Conservation (phyloP, 1,140 invertebrate species). For the Papilio xuthus region DNA sequence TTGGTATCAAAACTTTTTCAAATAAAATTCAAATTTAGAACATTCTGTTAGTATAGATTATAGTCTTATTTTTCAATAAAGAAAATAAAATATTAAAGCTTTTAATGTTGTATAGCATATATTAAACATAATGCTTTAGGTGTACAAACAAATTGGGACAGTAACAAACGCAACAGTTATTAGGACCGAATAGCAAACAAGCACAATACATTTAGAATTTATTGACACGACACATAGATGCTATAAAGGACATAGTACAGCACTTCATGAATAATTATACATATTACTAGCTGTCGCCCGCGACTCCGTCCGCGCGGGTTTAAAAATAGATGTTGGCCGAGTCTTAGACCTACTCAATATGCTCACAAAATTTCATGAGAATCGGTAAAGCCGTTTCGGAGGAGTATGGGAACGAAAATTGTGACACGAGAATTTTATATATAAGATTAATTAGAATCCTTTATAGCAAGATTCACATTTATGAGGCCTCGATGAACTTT, state of each 20-base stretch:
- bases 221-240: constrained; percentile 22
- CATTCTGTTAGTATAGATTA: neutral
- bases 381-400: too few relatives aligned
- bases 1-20: constrained; percentile 43
- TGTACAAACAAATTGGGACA: constrained; percentile 49
- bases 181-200: neutral
- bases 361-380: too few relatives aligned
- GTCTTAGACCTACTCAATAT: too few relatives aligned
- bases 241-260: neutral
- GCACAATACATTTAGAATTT: neutral
- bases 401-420: too few relatives aligned
- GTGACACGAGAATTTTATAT: too few relatives aligned
- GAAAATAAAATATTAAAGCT: constrained; percentile 36
- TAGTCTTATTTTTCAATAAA: neutral
- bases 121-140: constrained; percentile 45
- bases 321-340: too few relatives aligned
- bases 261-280: neutral
- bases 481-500: too few relatives aligned
- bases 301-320: too few relatives aligned
- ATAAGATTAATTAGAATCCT: neutral
- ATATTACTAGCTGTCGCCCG: too few relatives aligned
- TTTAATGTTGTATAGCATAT: constrained; percentile 45
- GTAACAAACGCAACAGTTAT: constrained; percentile 45
- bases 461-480: too few relatives aligned
- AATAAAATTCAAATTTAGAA: neutral